Conservation (phyloP, 1,140 invertebrate genomes). For the Drosophila ambigua region DNA sequence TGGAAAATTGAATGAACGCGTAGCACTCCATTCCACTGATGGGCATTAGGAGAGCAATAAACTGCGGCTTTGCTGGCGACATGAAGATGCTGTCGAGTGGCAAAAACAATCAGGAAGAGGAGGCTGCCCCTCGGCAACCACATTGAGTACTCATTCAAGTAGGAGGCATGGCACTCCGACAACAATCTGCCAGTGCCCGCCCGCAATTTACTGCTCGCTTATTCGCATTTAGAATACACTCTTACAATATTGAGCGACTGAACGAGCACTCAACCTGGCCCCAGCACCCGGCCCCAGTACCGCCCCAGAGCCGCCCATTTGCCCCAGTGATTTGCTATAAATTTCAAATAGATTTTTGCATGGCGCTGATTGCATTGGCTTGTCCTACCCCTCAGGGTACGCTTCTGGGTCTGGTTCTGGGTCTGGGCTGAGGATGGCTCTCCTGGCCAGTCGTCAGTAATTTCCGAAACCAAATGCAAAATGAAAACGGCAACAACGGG, state of each 20-base stretch:
- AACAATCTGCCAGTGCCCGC: slow-evolving; percentile 40
- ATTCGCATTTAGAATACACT: slow-evolving; percentile 51
- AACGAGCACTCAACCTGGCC: slow-evolving; percentile 8
- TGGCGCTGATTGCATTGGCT: slow-evolving; percentile 46
- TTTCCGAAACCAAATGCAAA: slow-evolving; percentile 63
- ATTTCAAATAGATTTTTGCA: slow-evolving; percentile 48
- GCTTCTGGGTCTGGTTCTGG: neutral
- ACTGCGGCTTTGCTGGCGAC: slow-evolving; percentile 45
- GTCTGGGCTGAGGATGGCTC: too few relatives aligned
- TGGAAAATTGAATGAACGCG: slow-evolving; percentile 1
- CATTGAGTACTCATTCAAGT: slow-evolving; percentile 29
- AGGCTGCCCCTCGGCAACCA: neutral
- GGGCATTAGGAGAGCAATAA: slow-evolving; percentile 37
- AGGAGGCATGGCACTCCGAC: neutral
- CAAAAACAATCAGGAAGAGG: slow-evolving; percentile 35
- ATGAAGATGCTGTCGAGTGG: slow-evolving; percentile 52
- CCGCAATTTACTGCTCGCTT: slow-evolving; percentile 64
- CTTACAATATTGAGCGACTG: slow-evolving; percentile 40
- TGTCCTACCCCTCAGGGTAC: too few relatives aligned
- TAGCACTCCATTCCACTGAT: slow-evolving; percentile 10
- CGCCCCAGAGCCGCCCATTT: neutral
- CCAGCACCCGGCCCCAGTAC: neutral
- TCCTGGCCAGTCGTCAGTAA: slow-evolving; percentile 54
- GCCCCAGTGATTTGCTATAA: slow-evolving; percentile 34
- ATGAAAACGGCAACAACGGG: slow-evolving; percentile 23